phyloP scores from a whole-genome alignment of 2,888 invertebrate genomes.

The Harpalus rubripes region DNA sequence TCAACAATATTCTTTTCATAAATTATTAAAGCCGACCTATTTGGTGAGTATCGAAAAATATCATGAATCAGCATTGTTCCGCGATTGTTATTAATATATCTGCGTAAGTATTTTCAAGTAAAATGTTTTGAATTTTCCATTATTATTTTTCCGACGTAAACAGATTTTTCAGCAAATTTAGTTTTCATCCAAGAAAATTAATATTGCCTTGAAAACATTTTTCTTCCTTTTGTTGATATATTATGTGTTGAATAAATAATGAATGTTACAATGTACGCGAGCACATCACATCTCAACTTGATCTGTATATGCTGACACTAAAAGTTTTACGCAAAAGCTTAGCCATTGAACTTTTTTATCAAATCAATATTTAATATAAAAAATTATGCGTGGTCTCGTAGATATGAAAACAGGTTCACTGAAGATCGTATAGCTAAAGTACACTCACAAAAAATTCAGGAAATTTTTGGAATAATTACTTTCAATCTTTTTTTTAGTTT shows the following conservation, averaged over 20 bases:
- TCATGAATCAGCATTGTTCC: not conserved
- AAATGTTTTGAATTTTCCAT: constrained; percentile 17
- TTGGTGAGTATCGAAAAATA: not conserved
- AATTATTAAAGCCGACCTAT: not conserved
- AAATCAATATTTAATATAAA: no score
- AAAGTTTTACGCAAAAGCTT: no score
- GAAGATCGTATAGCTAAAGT: no score
- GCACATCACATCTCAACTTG: no score
- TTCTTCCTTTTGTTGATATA: constrained; percentile 53
- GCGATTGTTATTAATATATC: not conserved
- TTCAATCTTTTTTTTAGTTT: no score
- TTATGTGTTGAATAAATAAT: constrained; percentile 61
- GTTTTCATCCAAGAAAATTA: constrained; percentile 46
- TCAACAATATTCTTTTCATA: no score
- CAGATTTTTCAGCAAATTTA: constrained; percentile 10
- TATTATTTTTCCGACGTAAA: constrained; percentile 30
- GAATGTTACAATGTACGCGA: constrained; percentile 9
- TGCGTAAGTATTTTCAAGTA: not conserved
- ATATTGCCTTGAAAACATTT: constrained; percentile 43
- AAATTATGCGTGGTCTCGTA: no score
- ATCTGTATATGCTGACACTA: no score
- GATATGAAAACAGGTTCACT: no score
- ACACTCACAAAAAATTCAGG: no score
- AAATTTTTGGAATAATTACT: no score
- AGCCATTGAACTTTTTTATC: no score